phyloP scores from a whole-genome alignment of 2,888 invertebrate genomes.

The Aphodius granarius region DNA sequence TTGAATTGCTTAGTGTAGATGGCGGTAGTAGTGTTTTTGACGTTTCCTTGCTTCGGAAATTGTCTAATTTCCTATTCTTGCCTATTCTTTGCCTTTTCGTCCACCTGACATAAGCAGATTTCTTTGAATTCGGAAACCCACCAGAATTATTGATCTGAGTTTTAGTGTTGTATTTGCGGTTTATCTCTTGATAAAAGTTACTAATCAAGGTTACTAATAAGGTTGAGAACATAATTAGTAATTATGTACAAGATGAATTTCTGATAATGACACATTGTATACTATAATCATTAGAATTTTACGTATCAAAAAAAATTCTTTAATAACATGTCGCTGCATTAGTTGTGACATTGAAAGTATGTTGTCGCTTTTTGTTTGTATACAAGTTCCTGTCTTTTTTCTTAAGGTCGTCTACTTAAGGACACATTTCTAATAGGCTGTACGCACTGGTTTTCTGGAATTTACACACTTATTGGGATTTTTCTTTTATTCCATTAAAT shows the following conservation, averaged over 20 bases:
- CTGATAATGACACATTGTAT: not conserved
- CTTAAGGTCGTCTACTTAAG: not conserved
- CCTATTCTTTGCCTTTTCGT: too few relatives aligned
- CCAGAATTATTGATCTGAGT: too few relatives aligned
- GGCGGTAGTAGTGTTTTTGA: too few relatives aligned
- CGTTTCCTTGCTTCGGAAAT: too few relatives aligned
- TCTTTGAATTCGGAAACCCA: too few relatives aligned
- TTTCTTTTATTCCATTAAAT: not conserved
- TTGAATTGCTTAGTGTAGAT: too few relatives aligned
- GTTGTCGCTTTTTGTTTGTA: not conserved
- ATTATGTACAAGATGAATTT: not conserved
- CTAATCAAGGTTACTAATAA: too few relatives aligned
- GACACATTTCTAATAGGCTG: not conserved
- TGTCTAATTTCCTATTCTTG: too few relatives aligned
- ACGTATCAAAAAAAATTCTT: not conserved
- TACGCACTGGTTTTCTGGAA: not conserved
- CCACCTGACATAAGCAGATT: too few relatives aligned
- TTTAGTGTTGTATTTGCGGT: too few relatives aligned
- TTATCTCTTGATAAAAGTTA: too few relatives aligned
- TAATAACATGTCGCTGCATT: not conserved
- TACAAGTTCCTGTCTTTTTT: not conserved
- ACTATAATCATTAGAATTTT: not conserved
- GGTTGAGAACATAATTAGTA: too few relatives aligned
- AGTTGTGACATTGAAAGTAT: not conserved
- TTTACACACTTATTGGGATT: not conserved